These are phyloP conservation scores for Caenorhabditis remanei DNA, from an alignment of 1,140 invertebrate species.

Conservation along the genomic window DNA sequence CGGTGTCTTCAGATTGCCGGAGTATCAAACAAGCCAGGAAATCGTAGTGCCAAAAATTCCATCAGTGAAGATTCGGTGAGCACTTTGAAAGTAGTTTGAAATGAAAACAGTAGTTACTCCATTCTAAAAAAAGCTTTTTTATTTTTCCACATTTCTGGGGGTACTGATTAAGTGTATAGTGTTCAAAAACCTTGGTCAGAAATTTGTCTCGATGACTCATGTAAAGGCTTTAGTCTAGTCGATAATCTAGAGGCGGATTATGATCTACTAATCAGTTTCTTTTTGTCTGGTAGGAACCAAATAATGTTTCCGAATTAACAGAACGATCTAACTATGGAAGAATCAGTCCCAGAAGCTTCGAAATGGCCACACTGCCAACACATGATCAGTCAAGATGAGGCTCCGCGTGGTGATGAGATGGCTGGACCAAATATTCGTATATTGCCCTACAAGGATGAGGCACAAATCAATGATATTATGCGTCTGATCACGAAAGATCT, in stretches of 20 bases:
- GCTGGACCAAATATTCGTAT: constrained; percentile 21
- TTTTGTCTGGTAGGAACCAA: no score
- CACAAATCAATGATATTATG: constrained; percentile 96
- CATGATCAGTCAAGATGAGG: constrained; percentile 46
- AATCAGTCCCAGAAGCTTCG: constrained; percentile 28
- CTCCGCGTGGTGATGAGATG: constrained; percentile 16
- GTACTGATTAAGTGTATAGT: no score
- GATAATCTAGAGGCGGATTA: no score
- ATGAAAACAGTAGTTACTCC: no score
- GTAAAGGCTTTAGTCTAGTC: no score
- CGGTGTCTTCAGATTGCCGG: constrained; percentile 42
- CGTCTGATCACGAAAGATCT: constrained; percentile 97
- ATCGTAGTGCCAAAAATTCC: constrained; percentile 35
- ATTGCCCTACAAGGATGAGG: constrained; percentile 83
- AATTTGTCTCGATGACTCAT: no score
- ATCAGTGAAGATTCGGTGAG: constrained; percentile 33
- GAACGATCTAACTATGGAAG: constrained; percentile 9
- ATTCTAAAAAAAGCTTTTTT: no score
- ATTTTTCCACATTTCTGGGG: no score
- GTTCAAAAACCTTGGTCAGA: no score
- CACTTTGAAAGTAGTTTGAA: neutral
- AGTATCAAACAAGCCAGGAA: neutral
- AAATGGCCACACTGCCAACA: constrained; percentile 50
- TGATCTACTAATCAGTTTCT: no score
- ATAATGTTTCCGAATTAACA: neutral